Percentiles rank a stretch among this genome's conserved stretches.
phyloP scores from a whole-genome alignment of 2,888 invertebrate species.

The Metallyticus violacea region DNA sequence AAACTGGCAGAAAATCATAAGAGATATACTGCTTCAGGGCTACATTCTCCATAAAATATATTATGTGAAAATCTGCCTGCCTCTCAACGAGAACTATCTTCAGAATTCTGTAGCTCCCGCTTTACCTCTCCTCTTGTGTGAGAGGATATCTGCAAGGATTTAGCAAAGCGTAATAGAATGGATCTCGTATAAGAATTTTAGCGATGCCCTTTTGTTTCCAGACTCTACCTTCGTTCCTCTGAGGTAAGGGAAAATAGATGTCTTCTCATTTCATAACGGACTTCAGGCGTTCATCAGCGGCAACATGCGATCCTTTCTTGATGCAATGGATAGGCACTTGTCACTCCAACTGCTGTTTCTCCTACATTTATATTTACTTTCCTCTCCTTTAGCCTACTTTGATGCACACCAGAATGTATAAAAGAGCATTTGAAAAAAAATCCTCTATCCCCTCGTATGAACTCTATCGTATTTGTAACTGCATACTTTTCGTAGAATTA shows the following conservation, averaged over 20 bases:
- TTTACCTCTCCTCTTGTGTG: background rate
- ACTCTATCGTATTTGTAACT: no score
- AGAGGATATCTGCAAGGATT: background rate
- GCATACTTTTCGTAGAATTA: no score
- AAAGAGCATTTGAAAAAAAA: no score
- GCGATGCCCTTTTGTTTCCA: background rate
- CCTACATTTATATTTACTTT: no score
- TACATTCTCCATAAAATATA: no score
- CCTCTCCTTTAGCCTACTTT: no score
- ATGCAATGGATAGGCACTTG: background rate
- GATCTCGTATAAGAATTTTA: slow-evolving; percentile 10
- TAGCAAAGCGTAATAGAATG: slow-evolving; percentile 7
- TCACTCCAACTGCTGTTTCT: background rate
- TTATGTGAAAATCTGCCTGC: background rate
- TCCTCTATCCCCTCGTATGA: no score
- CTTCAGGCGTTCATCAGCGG: background rate
- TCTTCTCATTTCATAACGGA: background rate
- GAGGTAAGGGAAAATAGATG: background rate
- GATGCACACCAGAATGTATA: no score
- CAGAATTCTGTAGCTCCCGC: background rate
- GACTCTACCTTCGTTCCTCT: background rate
- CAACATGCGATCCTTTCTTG: background rate
- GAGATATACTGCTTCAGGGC: no score
- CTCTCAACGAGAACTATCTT: background rate
- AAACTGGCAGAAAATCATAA: no score